Conservation (phyloP, 2,888 invertebrate species). For the Fragum sueziense region DNA sequence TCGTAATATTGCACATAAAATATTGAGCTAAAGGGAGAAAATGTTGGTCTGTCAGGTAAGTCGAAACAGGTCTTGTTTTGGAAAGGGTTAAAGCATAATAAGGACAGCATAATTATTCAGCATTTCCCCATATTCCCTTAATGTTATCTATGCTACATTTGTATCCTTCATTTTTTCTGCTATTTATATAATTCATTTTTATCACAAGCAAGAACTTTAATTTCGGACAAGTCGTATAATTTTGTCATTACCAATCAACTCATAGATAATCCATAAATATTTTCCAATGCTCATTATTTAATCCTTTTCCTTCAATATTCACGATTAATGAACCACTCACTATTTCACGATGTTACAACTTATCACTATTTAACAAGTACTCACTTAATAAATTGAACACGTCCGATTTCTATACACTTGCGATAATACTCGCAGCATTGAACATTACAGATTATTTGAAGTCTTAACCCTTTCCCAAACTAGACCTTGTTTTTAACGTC, state of each 20-base stretch:
- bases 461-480: no score
- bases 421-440: neutral
- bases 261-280: neutral
- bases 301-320: neutral
- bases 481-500: no score
- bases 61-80: neutral
- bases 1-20: neutral
- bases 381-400: conserved; percentile 3
- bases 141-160: neutral
- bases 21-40: neutral
- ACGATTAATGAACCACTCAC: neutral
- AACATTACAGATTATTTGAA: conserved; percentile 7
- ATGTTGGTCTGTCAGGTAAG: neutral
- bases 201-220: neutral
- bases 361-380: neutral
- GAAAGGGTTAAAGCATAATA: neutral
- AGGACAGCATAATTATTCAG: neutral
- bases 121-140: neutral
- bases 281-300: neutral
- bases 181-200: neutral
- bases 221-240: neutral
- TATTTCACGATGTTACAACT: neutral
- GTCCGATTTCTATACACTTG: conserved; percentile 1
- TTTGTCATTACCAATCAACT: neutral
- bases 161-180: neutral